Evolutionary conservation across 2,113 vertebrate genomes (phyloP).

Genomic region (Pseudorectes ferrugineus): DNA sequence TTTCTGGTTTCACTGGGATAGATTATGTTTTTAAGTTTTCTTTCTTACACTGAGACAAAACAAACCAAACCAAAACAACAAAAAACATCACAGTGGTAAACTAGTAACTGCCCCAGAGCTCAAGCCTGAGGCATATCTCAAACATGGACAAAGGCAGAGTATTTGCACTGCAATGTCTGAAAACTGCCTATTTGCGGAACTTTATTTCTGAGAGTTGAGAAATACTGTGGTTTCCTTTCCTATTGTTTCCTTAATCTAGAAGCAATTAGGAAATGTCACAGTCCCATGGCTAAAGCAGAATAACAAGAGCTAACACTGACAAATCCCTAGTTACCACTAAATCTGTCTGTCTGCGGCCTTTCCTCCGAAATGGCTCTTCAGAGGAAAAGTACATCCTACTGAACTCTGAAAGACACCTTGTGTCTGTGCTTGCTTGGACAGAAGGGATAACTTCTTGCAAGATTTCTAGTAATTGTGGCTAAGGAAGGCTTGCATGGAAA

Average conservation of each 20-base stretch:
- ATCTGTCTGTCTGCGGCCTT: not conserved
- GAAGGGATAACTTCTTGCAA: not conserved
- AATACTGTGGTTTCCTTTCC: not conserved
- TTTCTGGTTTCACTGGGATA: not conserved
- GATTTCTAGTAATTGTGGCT: not conserved
- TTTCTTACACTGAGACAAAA: not conserved
- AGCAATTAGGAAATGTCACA: not conserved
- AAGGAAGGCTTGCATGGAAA: not conserved
- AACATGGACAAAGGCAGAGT: not conserved
- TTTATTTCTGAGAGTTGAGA: not conserved
- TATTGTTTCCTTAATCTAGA: not conserved
- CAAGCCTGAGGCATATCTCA: not conserved
- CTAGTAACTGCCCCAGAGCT: not conserved
- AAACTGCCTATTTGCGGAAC: not conserved
- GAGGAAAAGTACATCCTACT: not conserved
- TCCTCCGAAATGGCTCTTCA: fast-evolving
- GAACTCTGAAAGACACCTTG: not conserved
- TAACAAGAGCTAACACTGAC: not conserved
- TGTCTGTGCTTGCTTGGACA: not conserved
- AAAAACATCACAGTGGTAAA: not conserved
- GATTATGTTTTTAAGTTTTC: not conserved
- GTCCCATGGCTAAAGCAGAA: not conserved
- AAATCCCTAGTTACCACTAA: not conserved
- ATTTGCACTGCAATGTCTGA: not conserved
- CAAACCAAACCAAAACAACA: not conserved